These are phyloP conservation scores for Valencia hispanica DNA, from an alignment of 2,797 vertebrate species.

Conservation along the genomic window DNA sequence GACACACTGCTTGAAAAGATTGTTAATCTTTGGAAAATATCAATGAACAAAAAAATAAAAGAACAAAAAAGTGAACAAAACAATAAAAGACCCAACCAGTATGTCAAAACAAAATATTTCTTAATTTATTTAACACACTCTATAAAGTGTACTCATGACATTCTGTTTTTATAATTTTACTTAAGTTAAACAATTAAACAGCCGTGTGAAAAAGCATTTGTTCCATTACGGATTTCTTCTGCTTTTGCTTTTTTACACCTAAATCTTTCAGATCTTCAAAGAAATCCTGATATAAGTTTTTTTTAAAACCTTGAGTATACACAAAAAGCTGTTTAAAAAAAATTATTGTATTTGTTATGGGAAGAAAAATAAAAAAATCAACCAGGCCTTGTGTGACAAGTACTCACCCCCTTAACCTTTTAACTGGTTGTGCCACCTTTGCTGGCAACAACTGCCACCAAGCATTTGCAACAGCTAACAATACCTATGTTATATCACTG, in stretches of 20 bases:
- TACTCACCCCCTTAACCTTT: too few relatives aligned
- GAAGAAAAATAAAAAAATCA: background rate
- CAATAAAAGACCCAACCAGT: background rate
- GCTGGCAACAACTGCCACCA: too few relatives aligned
- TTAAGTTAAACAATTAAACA: background rate
- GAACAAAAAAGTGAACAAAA: too few relatives aligned
- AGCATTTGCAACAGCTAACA: too few relatives aligned
- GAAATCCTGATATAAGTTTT: background rate
- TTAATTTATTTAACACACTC: background rate
- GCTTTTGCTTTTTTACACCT: background rate
- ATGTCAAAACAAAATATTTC: background rate
- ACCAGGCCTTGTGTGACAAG: too few relatives aligned
- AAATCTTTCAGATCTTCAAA: background rate
- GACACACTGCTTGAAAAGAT: background rate
- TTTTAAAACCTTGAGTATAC: too few relatives aligned
- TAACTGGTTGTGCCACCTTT: too few relatives aligned
- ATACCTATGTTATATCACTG: too few relatives aligned
- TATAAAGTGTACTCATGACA: background rate
- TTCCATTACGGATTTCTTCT: background rate
- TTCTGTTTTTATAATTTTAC: background rate
- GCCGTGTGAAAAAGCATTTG: background rate
- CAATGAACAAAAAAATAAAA: slow-evolving; percentile 2
- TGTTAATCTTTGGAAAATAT: background rate
- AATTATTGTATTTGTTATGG: background rate
- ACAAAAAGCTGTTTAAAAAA: too few relatives aligned